Base-by-base conservation (phyloP, 1,140 invertebrate species). In the Aphidius ervi region DNA sequence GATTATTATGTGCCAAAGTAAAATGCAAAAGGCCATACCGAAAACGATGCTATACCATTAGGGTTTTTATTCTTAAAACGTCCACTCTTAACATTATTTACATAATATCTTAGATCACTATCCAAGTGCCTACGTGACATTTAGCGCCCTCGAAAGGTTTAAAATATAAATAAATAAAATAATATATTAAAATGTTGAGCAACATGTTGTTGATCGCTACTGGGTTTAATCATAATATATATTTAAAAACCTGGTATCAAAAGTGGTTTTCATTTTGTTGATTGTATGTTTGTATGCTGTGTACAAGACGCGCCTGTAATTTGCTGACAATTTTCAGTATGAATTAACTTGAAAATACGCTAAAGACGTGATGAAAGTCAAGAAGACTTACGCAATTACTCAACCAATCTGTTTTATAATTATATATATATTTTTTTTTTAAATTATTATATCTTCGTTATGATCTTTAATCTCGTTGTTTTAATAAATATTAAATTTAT, bases 71-170 rank as follows among this genome's bases (percentile, higher is more conserved):
- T 40, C 46, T 58, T 56, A 45, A 43, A 55, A 39, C 47, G 41
- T 49, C 23, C 59, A 20, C 60, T 62, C 63, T 66, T 54, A 31
- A 3, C 68, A 71, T 64, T 74, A 75, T 75, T 75, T 75, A 73
- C 73, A 75, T 75, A 75, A 74, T 74, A 70, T 73, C 71, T 67
- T 65, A 68, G 72, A 74, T 74, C 57, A 48, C 60, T 72, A 74
- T 74, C 70, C 56, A 54, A 62, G 56, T 59, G 52, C 40, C 63
- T 62, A 65, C 56, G 59, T 62, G 63, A 59, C 46, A 58, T 49
- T 64, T 64, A 57, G 50, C 54, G 52, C 53, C 55, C 54, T 41
- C 31, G 4, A 31, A 31, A 31, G 23, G 23, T 31, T 31, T 31
- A 31, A 31, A 31, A 31, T 16, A 16, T 16, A 16, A 16, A 16